phyloP scores from a whole-genome alignment of 2,888 invertebrate species.

The Agrilus biguttatus region DNA sequence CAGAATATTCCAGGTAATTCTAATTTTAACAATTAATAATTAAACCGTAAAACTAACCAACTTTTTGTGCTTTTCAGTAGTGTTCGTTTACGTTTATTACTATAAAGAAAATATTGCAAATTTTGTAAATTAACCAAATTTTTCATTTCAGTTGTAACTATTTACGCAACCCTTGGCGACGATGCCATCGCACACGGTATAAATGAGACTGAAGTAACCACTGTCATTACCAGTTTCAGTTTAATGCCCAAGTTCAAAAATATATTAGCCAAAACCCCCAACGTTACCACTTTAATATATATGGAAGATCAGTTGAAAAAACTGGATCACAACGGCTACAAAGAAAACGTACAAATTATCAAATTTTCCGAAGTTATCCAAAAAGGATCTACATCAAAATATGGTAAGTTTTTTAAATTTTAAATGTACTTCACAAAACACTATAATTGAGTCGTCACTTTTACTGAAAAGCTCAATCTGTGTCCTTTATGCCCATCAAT shows the following conservation, averaged over 20 bases:
- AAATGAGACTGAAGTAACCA: slow-evolving; percentile 89
- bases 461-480: too few relatives aligned
- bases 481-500: too few relatives aligned
- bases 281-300: slow-evolving; percentile 65
- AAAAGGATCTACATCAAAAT: slow-evolving; percentile 32
- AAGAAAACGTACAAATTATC: slow-evolving; percentile 55
- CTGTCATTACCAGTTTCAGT: slow-evolving; percentile 86
- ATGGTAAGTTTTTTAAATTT: slow-evolving; percentile 26
- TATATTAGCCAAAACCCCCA: slow-evolving; percentile 56
- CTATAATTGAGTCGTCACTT: too few relatives aligned
- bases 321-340: slow-evolving; percentile 55
- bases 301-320: slow-evolving; percentile 77
- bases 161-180: slow-evolving; percentile 93
- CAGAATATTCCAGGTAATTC: slow-evolving; percentile 70
- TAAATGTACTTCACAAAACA: too few relatives aligned
- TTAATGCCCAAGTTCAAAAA: slow-evolving; percentile 80
- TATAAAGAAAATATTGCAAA: neutral
- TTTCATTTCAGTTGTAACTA: slow-evolving; percentile 61
- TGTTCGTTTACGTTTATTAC: neutral
- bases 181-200: slow-evolving; percentile 94
- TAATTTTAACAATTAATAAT: too few relatives aligned
- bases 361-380: slow-evolving; percentile 60
- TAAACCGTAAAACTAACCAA: neutral
- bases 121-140: neutral
- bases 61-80: too few relatives aligned